Conservation (phyloP, 2,113 vertebrate species). For the Illadopsis cleaveri region DNA sequence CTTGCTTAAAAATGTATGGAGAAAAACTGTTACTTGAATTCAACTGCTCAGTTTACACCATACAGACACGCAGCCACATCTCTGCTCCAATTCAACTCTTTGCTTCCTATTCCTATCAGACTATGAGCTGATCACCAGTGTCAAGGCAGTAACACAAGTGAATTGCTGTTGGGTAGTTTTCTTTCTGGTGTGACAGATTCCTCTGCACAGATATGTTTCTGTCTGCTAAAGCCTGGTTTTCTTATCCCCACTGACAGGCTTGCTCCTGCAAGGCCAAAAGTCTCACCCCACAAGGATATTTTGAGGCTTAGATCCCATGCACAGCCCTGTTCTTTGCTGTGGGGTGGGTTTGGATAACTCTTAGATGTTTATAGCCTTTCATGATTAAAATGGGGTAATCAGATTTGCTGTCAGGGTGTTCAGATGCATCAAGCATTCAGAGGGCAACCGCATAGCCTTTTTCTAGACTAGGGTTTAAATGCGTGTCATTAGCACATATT, state of each 20-base stretch:
- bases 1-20: not conserved
- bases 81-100: not conserved
- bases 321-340: not conserved
- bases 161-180: not conserved
- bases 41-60: not conserved
- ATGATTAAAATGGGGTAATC: not conserved
- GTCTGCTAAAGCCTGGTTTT: not conserved
- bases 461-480: slow-evolving; percentile 59
- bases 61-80: not conserved
- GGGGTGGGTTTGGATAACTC: not conserved
- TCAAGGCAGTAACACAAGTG: not conserved
- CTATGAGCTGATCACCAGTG: not conserved
- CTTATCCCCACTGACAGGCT: not conserved
- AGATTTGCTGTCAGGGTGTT: slow-evolving; percentile 17
- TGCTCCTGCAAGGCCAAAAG: not conserved
- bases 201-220: not conserved
- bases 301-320: not conserved
- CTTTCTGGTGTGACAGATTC: not conserved
- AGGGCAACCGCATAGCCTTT: slow-evolving; percentile 36
- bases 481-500: slow-evolving; percentile 46
- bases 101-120: not conserved
- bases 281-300: not conserved
- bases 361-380: not conserved
- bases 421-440: slow-evolving; percentile 22
- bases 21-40: not conserved